Evolutionary conservation across 2,888 invertebrate genomes (phyloP).

Genomic region (Boloria euphrosyne): DNA sequence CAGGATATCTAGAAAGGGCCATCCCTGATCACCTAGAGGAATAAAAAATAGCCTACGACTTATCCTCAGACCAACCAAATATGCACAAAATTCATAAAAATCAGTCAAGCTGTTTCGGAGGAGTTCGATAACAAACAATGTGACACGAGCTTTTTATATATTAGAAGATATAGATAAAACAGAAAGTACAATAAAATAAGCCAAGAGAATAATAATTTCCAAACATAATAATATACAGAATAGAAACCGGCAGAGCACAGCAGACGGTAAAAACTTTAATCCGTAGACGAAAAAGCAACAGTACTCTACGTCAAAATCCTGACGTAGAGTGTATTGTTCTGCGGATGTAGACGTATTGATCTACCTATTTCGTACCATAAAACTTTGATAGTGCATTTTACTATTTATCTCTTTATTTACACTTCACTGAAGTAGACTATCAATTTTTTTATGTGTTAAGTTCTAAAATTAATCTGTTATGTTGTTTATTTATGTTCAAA

Average conservation of each 20-base stretch:
- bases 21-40: too few species aligned
- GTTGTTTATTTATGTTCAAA: too few species aligned
- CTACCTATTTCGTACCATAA: slow-evolving; percentile 6
- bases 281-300: slow-evolving; percentile 14
- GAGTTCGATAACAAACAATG: too few species aligned
- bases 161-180: slow-evolving; percentile 3
- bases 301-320: slow-evolving; percentile 7
- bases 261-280: slow-evolving; percentile 3
- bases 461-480: too few species aligned
- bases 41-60: too few species aligned
- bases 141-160: too few species aligned
- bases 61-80: too few species aligned
- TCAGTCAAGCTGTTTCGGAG: too few species aligned
- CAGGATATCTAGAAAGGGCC: too few species aligned
- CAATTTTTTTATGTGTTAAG: background rate
- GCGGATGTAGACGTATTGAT: slow-evolving; percentile 21
- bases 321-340: slow-evolving; percentile 14
- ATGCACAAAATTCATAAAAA: too few species aligned
- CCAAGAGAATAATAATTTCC: background rate
- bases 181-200: background rate
- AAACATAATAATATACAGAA: slow-evolving; percentile 7
- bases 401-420: background rate
- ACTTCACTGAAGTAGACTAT: background rate
- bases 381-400: background rate
- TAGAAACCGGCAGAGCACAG: background rate